phyloP scores from a whole-genome alignment of 2,113 vertebrate species.

The Amia ocellicauda region DNA sequence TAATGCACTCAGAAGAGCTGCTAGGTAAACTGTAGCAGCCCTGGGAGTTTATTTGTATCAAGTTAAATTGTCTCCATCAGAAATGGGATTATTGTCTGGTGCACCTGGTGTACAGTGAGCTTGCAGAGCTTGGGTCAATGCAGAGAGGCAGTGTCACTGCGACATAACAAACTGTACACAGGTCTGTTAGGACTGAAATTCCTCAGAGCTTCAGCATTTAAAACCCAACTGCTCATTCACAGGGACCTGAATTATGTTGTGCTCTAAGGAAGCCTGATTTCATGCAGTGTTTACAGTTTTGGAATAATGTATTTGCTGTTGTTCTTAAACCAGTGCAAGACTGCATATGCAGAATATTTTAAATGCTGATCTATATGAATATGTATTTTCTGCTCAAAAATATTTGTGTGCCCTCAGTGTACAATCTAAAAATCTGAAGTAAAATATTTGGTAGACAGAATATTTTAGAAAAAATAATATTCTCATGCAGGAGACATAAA shows the following conservation, averaged over 20 bases:
- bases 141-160: neutral
- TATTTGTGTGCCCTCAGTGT: no score
- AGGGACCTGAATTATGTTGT: neutral
- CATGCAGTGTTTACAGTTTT: no score
- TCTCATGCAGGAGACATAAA: no score
- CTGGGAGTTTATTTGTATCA: slow-evolving; percentile 1
- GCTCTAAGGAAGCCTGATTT: neutral
- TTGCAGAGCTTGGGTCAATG: neutral
- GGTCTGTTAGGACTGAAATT: neutral
- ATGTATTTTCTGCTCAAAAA: no score
- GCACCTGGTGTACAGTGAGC: slow-evolving; percentile 1
- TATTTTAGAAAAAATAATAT: no score
- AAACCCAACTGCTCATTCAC: neutral
- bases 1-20: neutral
- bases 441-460: no score
- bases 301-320: no score
- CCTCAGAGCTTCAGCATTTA: neutral
- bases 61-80: slow-evolving; percentile 1
- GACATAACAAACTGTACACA: neutral
- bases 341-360: no score
- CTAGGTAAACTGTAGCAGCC: neutral
- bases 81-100: slow-evolving; percentile 9
- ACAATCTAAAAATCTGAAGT: no score
- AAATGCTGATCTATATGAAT: no score
- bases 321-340: no score